Conservation (phyloP, 2,797 vertebrate genomes). For the Podargus strigoides region DNA sequence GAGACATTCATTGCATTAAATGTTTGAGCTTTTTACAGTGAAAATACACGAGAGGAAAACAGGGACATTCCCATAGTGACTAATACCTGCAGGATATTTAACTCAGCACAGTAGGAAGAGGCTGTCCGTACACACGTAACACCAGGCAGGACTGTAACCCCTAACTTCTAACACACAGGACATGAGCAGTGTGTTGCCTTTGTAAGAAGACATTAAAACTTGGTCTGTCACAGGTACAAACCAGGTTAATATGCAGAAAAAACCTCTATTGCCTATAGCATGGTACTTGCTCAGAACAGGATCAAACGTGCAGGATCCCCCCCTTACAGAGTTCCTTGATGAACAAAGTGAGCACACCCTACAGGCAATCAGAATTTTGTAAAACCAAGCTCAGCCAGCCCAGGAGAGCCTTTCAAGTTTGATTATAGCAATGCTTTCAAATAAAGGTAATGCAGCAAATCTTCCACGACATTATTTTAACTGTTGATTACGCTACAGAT, state of each 20-base stretch:
- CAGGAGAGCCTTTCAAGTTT: not conserved
- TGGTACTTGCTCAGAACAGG: not conserved
- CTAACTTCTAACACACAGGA: not conserved
- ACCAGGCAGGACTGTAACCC: not conserved
- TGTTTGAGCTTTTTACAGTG: not conserved
- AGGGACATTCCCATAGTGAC: not conserved
- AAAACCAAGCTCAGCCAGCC: not conserved
- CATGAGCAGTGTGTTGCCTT: not conserved
- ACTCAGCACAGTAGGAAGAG: not conserved
- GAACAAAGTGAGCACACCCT: not conserved
- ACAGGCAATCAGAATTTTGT: not conserved
- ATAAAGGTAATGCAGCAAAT: not conserved
- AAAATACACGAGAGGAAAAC: not conserved
- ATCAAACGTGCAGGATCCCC: not conserved
- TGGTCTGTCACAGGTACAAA: not conserved
- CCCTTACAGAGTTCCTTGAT: not conserved
- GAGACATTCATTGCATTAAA: not conserved
- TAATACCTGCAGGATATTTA: not conserved
- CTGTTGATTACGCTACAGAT: not conserved
- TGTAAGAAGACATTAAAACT: not conserved
- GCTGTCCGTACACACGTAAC: not conserved
- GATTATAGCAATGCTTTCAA: not conserved
- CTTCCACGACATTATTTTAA: not conserved
- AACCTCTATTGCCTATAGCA: not conserved
- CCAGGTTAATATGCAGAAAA: not conserved